Percentiles rank a stretch among this genome's conserved stretches.
phyloP scores from a whole-genome alignment of 2,888 invertebrate genomes.

The Ganaspis brasiliensis region DNA sequence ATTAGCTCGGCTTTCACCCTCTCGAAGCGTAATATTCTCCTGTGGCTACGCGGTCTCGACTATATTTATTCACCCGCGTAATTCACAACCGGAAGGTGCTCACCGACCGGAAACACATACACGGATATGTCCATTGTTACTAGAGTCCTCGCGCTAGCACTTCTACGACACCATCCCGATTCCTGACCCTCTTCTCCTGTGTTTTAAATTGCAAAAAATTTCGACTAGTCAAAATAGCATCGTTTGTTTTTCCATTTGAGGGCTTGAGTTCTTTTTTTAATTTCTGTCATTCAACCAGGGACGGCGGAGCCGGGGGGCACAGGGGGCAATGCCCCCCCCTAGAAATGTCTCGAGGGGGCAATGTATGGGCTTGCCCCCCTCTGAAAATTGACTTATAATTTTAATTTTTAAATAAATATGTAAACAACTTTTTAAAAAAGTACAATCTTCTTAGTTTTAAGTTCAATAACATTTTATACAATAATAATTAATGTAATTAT shows the following conservation, averaged over 20 bases:
- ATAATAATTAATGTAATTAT: too few relatives aligned
- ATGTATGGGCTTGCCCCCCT: too few relatives aligned
- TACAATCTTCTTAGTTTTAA: too few relatives aligned
- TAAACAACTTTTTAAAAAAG: too few relatives aligned
- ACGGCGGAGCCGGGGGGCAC: too few relatives aligned
- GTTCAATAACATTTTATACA: too few relatives aligned
- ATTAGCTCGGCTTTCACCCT: conserved; percentile 73
- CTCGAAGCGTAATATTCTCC: conserved; percentile 63
- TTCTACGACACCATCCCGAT: conserved; percentile 49
- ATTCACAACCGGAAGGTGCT: conserved; percentile 80
- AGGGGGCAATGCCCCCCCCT: too few relatives aligned
- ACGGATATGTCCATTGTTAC: conserved; percentile 77
- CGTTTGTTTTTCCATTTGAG: not conserved
- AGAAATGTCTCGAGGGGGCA: too few relatives aligned
- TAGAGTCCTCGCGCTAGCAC: conserved; percentile 47
- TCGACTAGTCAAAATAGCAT: not conserved
- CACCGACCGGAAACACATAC: conserved; percentile 78
- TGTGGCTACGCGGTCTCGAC: conserved; percentile 58
- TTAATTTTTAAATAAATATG: too few relatives aligned
- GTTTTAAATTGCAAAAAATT: conserved; percentile 21
- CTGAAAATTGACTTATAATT: too few relatives aligned
- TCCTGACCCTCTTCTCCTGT: conserved; percentile 48
- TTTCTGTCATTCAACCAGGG: not conserved
- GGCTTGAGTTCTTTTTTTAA: not conserved
- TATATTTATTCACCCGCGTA: conserved; percentile 79